phyloP scores from a whole-genome alignment of 2,888 invertebrate genomes.

The Nesidiocoris tenuis region DNA sequence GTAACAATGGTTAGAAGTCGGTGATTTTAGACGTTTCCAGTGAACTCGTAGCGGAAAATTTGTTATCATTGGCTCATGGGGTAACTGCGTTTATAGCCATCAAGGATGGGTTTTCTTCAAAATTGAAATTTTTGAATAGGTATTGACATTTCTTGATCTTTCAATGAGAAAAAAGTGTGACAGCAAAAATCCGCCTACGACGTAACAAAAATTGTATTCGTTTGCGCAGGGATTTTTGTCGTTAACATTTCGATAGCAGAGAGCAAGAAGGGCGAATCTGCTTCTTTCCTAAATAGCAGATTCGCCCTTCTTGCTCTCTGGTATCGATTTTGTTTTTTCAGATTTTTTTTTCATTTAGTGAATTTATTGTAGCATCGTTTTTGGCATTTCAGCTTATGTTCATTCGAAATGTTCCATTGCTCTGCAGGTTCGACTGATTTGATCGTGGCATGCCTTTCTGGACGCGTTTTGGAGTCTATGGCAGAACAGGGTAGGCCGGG shows the following conservation, averaged over 20 bases:
- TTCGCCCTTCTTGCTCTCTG: not conserved
- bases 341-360: not conserved
- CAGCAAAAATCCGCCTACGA: not conserved
- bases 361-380: not conserved
- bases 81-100: not conserved
- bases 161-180: not conserved
- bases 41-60: too few relatives aligned
- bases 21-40: too few relatives aligned
- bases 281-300: too few relatives aligned
- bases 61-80: too few relatives aligned
- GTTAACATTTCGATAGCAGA: not conserved
- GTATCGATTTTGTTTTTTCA: not conserved
- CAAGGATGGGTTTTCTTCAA: not conserved
- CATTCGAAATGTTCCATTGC: too few relatives aligned
- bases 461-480: constrained; percentile 79
- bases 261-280: too few relatives aligned
- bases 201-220: not conserved
- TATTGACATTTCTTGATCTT: not conserved
- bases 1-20: too few relatives aligned
- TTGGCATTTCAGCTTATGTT: too few relatives aligned
- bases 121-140: not conserved
- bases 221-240: too few relatives aligned
- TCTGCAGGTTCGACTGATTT: constrained; percentile 51
- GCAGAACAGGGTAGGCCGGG: constrained; percentile 75
- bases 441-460: constrained; percentile 60